phyloP scores from a whole-genome alignment of 2,797 vertebrate genomes.

The Gastrophryne carolinensis region DNA sequence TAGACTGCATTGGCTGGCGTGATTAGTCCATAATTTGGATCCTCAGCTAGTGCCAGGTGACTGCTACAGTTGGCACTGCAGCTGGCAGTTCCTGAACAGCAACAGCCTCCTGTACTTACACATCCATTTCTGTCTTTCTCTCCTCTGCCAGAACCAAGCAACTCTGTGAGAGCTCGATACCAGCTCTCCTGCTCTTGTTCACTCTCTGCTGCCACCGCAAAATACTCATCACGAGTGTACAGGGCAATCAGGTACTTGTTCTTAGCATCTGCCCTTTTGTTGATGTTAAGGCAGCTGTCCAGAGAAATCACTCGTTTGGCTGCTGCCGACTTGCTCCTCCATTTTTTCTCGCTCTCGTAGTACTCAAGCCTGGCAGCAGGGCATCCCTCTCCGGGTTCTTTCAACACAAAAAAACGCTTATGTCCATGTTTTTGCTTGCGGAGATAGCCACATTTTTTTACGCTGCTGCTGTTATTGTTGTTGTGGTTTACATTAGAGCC shows the following conservation, averaged over 20 bases:
- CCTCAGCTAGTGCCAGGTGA: constrained; percentile 70
- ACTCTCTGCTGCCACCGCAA: constrained; percentile 92
- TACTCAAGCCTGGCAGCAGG: constrained; percentile 89
- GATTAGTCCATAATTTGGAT: constrained; percentile 83
- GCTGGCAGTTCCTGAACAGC: constrained; percentile 63
- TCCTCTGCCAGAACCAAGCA: constrained; percentile 83
- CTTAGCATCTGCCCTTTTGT: constrained; percentile 95
- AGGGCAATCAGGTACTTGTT: constrained; percentile 95
- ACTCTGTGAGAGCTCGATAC: constrained; percentile 84
- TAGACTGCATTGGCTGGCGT: constrained; percentile 80
- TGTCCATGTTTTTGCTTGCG: constrained; percentile 96
- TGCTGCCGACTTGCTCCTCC: constrained; percentile 88
- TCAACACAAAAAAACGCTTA: constrained; percentile 92
- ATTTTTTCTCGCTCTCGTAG: constrained; percentile 99
- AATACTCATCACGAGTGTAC: constrained; percentile 95
- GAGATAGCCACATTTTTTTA: constrained; percentile 92
- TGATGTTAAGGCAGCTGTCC: constrained; percentile 92
- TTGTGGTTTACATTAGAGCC: constrained; percentile 69
- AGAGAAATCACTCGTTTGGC: constrained; percentile 90
- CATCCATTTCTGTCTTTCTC: constrained; percentile 73
- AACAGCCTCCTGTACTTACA: constrained; percentile 30
- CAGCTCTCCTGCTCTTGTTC: constrained; percentile 93
- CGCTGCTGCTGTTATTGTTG: constrained; percentile 70
- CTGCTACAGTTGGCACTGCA: constrained; percentile 53
- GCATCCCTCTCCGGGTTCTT: constrained; percentile 75